phyloP scores from a whole-genome alignment of 2,113 vertebrate species.

The Phocoena phocoena region DNA sequence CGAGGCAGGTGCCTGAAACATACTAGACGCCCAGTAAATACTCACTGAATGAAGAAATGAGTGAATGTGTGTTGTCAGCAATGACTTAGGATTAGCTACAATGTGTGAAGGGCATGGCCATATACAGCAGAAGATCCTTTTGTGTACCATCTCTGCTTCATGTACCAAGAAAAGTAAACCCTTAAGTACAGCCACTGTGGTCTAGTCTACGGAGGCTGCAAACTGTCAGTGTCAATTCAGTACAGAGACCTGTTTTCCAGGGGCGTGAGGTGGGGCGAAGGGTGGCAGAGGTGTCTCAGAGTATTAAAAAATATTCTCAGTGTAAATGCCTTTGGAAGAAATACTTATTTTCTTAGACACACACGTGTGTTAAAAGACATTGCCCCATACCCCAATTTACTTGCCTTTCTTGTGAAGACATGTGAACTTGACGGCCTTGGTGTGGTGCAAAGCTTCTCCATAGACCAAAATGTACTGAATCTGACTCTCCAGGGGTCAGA shows the following conservation, averaged over 20 bases:
- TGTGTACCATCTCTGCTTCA: neutral
- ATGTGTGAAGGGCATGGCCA: neutral
- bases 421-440: neutral
- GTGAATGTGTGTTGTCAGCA: neutral
- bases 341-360: slow-evolving; percentile 12
- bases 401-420: neutral
- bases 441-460: neutral
- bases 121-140: neutral
- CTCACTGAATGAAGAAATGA: neutral
- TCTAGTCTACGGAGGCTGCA: neutral
- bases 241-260: neutral
- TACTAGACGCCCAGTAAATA: neutral
- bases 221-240: neutral
- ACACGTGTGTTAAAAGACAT: neutral
- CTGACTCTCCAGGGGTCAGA: neutral
- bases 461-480: neutral
- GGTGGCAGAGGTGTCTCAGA: neutral
- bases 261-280: neutral
- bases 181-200: neutral
- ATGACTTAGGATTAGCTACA: neutral
- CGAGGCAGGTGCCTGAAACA: neutral
- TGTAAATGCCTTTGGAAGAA: neutral
- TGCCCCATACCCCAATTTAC: neutral
- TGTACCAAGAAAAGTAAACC: neutral
- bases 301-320: neutral